Evolutionary conservation across 2,888 invertebrate genomes (phyloP).

Genomic region (Aporophyla nigra): DNA sequence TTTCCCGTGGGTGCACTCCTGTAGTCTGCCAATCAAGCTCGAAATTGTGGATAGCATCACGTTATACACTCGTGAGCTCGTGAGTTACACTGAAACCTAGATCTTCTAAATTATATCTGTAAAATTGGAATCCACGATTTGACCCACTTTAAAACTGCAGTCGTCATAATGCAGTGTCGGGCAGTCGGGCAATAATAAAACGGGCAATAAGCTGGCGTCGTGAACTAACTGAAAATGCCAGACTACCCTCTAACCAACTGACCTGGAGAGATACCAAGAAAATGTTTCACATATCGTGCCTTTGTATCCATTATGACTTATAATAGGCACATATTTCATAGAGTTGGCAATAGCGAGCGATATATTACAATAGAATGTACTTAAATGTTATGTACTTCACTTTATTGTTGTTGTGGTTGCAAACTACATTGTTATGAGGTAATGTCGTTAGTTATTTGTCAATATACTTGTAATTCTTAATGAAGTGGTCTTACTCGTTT

Average conservation of each 20-base stretch:
- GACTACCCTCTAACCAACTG: conserved; percentile 35
- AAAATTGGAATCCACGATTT: conserved; percentile 40
- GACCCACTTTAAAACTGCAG: conserved; percentile 68
- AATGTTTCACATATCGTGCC: conserved; percentile 45
- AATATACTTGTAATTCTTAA: conserved; percentile 44
- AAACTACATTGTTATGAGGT: conserved; percentile 39
- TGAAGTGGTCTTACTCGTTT: conserved; percentile 50
- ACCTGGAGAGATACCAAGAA: conserved; percentile 58
- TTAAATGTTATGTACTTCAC: conserved; percentile 41
- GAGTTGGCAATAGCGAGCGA: conserved; percentile 45
- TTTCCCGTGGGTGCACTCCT: conserved; percentile 18
- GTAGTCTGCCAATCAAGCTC: neutral
- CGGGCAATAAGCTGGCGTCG: conserved; percentile 30
- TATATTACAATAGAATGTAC: conserved; percentile 46
- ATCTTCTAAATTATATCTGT: conserved; percentile 31
- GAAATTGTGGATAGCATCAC: conserved; percentile 22
- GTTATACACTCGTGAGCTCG: conserved; percentile 6
- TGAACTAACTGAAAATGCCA: conserved; percentile 44
- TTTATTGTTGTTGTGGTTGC: conserved; percentile 31
- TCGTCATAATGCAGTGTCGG: conserved; percentile 76
- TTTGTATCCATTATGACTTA: conserved; percentile 48
- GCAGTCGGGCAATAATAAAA: conserved; percentile 56
- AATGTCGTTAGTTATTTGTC: conserved; percentile 43
- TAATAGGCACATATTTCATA: conserved; percentile 50
- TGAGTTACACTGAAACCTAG: conserved; percentile 27